These are phyloP conservation scores for Drosophila rellima DNA, from an alignment of 2,888 invertebrate genomes.

Conservation along the genomic window DNA sequence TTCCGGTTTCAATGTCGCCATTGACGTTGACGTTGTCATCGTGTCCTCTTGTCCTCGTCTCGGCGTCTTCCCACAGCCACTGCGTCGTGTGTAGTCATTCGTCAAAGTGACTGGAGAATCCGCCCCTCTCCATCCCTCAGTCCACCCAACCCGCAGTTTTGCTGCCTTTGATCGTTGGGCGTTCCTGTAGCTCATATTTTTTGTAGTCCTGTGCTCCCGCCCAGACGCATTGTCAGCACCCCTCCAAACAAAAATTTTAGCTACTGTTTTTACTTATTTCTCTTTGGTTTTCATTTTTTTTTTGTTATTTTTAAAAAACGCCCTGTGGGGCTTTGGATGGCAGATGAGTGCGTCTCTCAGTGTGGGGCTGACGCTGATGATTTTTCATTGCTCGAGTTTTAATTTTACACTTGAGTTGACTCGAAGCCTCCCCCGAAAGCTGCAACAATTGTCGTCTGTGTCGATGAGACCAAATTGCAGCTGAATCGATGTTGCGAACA, in stretches of 20 bases:
- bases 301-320: slow-evolving; percentile 17
- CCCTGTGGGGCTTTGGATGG: slow-evolving; percentile 27
- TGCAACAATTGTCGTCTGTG: slow-evolving; percentile 31
- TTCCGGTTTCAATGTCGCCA: slow-evolving; percentile 79
- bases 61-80: slow-evolving; percentile 26
- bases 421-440: slow-evolving; percentile 51
- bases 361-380: slow-evolving; percentile 80
- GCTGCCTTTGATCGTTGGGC: slow-evolving; percentile 75
- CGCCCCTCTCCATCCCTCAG: background rate
- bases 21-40: slow-evolving; percentile 78
- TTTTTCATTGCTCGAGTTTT: slow-evolving; percentile 85
- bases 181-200: slow-evolving; percentile 69
- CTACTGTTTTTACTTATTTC: slow-evolving; percentile 57
- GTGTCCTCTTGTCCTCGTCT: slow-evolving; percentile 41
- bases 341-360: slow-evolving; percentile 19
- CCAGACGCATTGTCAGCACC: slow-evolving; percentile 59
- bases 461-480: slow-evolving; percentile 28
- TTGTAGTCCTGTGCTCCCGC: slow-evolving; percentile 36
- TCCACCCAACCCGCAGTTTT: slow-evolving; percentile 60
- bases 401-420: slow-evolving; percentile 85
- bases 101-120: slow-evolving; percentile 45
- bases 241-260: slow-evolving; percentile 50
- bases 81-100: slow-evolving; percentile 50
- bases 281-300: slow-evolving; percentile 14
- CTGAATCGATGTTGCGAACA: slow-evolving; percentile 17